Evolutionary conservation across 2,797 vertebrate species (phyloP).

Genomic region (Periparus ater): DNA sequence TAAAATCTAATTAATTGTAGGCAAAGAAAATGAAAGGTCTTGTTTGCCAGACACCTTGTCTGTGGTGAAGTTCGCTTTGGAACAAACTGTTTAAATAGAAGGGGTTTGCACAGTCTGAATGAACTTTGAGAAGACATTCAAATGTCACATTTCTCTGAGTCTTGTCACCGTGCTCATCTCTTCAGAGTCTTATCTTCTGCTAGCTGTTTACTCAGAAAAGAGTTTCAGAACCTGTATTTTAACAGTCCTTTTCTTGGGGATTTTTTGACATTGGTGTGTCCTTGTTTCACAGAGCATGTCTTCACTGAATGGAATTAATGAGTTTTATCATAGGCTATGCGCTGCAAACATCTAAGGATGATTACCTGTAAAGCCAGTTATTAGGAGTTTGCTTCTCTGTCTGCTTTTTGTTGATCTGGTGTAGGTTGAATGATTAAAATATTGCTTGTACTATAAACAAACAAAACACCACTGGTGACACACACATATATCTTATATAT

Average conservation of each 20-base stretch:
- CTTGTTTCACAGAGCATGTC: neutral
- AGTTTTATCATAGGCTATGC: neutral
- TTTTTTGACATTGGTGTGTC: constrained; percentile 2
- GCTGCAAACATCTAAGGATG: neutral
- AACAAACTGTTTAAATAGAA: neutral
- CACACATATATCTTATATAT: accelerated
- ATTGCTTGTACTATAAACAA: neutral
- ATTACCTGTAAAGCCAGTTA: neutral
- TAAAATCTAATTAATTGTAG: neutral
- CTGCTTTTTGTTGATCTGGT: neutral
- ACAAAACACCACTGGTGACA: neutral
- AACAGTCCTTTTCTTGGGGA: neutral
- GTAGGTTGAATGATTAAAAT: neutral
- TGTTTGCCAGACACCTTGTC: neutral
- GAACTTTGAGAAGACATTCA: neutral
- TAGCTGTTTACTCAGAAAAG: constrained; percentile 16
- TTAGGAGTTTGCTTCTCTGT: neutral
- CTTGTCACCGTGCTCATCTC: neutral
- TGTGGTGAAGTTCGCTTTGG: neutral
- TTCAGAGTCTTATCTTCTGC: neutral
- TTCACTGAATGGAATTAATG: neutral
- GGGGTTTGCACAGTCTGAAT: neutral
- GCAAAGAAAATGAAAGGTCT: neutral
- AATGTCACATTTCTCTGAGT: neutral
- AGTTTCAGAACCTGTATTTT: neutral